Conservation (phyloP, 2,113 vertebrate genomes). For the Gallinago media region DNA sequence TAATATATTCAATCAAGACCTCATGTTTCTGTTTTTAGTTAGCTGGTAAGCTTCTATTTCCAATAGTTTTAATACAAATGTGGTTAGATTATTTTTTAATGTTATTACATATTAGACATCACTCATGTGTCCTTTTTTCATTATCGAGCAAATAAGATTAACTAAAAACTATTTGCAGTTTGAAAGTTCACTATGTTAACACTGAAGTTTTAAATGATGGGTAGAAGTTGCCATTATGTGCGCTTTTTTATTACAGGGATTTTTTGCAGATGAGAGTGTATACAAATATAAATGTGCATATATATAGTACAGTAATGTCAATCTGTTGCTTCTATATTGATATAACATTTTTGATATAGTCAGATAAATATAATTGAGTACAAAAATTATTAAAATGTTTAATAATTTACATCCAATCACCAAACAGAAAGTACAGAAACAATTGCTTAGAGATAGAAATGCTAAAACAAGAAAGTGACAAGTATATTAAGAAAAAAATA, state of each 20-base stretch:
- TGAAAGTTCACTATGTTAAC: neutral
- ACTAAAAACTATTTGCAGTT: neutral
- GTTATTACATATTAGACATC: neutral
- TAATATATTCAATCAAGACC: neutral
- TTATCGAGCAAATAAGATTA: neutral
- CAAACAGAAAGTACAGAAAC: neutral
- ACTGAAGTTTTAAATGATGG: neutral
- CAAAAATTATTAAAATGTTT: neutral
- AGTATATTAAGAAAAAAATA: neutral
- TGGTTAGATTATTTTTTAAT: neutral
- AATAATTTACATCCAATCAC: slow-evolving; percentile 8
- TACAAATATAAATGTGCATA: neutral
- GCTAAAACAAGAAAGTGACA: neutral
- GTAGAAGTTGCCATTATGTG: neutral
- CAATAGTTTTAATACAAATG: neutral
- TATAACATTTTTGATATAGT: neutral
- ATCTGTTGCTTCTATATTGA: neutral
- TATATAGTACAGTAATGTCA: neutral
- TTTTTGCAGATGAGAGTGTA: neutral
- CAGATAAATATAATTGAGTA: neutral
- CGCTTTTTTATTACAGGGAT: neutral
- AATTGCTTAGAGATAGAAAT: slow-evolving; percentile 17
- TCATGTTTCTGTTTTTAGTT: slow-evolving; percentile 22
- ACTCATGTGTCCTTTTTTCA: neutral
- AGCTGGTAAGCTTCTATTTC: neutral